phyloP scores from a whole-genome alignment of 1,140 invertebrate species.

The Drosophila rufa region DNA sequence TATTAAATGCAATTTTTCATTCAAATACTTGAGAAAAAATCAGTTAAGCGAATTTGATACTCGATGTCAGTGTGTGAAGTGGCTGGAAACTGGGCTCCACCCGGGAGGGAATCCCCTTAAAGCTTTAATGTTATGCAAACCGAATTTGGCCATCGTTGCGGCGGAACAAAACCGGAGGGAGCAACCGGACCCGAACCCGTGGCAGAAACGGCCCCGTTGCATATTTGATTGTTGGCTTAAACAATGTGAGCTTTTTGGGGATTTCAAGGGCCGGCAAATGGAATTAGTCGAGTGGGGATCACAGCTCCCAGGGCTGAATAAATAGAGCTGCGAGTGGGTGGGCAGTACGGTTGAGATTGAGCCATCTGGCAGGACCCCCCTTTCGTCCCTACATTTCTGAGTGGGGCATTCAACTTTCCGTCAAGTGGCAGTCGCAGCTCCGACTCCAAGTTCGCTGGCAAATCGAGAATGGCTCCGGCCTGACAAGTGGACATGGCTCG shows the following conservation, averaged over 20 bases:
- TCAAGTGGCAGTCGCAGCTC: constrained; percentile 40
- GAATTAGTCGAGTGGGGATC: constrained; percentile 61
- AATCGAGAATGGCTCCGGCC: constrained; percentile 54
- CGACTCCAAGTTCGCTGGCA: constrained; percentile 28
- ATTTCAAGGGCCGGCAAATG: constrained; percentile 61
- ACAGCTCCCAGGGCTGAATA: constrained; percentile 9
- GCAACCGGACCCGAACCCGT: neutral
- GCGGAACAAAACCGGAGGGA: constrained; percentile 9
- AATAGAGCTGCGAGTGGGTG: constrained; percentile 4
- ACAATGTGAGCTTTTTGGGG: constrained; percentile 65
- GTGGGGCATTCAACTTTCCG: constrained; percentile 58
- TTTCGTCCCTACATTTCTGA: constrained; percentile 49
- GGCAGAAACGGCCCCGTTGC: constrained; percentile 38
- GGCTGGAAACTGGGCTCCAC: too few species aligned
- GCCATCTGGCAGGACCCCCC: constrained; percentile 20
- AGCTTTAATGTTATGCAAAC: constrained; percentile 73
- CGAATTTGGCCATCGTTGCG: constrained; percentile 52
- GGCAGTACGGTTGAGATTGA: constrained; percentile 23
- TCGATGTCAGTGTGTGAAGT: constrained; percentile 26
- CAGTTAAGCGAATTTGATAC: constrained; percentile 15
- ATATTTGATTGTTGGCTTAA: constrained; percentile 74
- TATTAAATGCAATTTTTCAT: constrained; percentile 39
- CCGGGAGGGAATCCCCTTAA: constrained; percentile 38
- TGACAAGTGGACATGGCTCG: constrained; percentile 64
- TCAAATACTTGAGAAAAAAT: constrained; percentile 15